phyloP scores from a whole-genome alignment of 1,140 invertebrate species.

The Triops longicaudatus region DNA sequence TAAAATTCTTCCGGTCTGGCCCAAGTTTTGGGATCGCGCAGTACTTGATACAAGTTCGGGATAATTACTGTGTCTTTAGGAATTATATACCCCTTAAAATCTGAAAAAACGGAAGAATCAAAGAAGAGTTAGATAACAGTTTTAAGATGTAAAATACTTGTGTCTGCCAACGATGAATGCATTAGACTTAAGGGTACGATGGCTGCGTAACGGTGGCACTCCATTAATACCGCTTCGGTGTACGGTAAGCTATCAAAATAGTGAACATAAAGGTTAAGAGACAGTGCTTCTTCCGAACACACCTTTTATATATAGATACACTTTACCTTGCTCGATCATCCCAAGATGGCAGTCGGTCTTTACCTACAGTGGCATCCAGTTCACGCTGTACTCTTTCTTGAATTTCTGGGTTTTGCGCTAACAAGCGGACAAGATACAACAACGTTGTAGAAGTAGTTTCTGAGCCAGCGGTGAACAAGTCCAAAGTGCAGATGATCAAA shows the following conservation, averaged over 20 bases:
- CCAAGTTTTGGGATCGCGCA: slow-evolving; percentile 37
- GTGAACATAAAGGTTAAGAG: too few relatives aligned
- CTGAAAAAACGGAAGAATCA: background rate
- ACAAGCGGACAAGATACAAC: slow-evolving; percentile 59
- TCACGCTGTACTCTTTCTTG: slow-evolving; percentile 58
- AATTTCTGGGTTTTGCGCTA: slow-evolving; percentile 53
- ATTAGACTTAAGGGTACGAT: slow-evolving; percentile 28
- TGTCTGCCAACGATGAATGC: slow-evolving; percentile 6
- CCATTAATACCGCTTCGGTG: slow-evolving; percentile 31
- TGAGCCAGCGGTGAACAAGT: slow-evolving; percentile 36
- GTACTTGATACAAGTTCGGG: slow-evolving; percentile 40
- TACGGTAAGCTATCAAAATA: slow-evolving; percentile 29
- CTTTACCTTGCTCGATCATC: slow-evolving; percentile 28
- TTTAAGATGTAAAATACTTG: background rate
- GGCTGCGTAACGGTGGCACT: slow-evolving; percentile 28
- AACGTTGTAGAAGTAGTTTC: slow-evolving; percentile 62
- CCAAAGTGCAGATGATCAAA: slow-evolving; percentile 27
- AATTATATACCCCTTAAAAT: slow-evolving; percentile 30
- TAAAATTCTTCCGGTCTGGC: slow-evolving; percentile 39
- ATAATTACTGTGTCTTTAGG: slow-evolving; percentile 34
- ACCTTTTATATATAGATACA: background rate
- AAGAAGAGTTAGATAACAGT: background rate
- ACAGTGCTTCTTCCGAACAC: too few relatives aligned
- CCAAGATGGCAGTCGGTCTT: slow-evolving; percentile 16
- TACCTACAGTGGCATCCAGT: slow-evolving; percentile 48